phyloP scores from a whole-genome alignment of 1,140 invertebrate genomes.

The Mycetomoellerius zeteki region DNA sequence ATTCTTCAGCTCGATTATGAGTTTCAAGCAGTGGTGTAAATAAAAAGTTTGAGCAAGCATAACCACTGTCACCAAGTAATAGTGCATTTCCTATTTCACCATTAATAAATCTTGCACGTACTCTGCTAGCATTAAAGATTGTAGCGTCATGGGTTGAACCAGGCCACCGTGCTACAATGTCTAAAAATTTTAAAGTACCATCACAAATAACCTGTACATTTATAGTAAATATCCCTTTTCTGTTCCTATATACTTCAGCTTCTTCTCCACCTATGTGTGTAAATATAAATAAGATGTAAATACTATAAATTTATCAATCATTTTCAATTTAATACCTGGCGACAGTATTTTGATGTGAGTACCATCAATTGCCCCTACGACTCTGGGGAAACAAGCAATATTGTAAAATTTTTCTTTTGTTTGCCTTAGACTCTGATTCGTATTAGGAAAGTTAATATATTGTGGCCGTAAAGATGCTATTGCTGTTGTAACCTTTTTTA shows the following conservation, averaged over 20 bases:
- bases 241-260: constrained; percentile 28
- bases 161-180: constrained; percentile 23
- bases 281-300: constrained; percentile 10
- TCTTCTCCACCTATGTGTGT: constrained; percentile 16
- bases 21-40: background rate
- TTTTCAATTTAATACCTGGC: constrained; percentile 3
- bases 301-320: background rate
- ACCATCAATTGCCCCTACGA: background rate
- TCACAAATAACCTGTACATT: constrained; percentile 12
- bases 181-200: constrained; percentile 4
- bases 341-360: constrained; percentile 22
- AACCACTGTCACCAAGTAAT: constrained; percentile 3
- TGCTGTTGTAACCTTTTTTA: no score
- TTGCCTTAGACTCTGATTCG: no score
- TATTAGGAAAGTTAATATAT: no score
- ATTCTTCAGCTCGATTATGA: background rate
- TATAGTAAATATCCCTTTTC: constrained; percentile 12
- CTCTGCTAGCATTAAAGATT: background rate
- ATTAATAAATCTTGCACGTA: constrained; percentile 1
- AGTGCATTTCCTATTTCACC: background rate
- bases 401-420: constrained; percentile 6
- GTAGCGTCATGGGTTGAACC: constrained; percentile 12
- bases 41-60: constrained; percentile 23
- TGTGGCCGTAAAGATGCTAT: no score
- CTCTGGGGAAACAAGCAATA: background rate